Conservation (phyloP, 2,888 invertebrate species). For the Erpobdella octoculata region DNA sequence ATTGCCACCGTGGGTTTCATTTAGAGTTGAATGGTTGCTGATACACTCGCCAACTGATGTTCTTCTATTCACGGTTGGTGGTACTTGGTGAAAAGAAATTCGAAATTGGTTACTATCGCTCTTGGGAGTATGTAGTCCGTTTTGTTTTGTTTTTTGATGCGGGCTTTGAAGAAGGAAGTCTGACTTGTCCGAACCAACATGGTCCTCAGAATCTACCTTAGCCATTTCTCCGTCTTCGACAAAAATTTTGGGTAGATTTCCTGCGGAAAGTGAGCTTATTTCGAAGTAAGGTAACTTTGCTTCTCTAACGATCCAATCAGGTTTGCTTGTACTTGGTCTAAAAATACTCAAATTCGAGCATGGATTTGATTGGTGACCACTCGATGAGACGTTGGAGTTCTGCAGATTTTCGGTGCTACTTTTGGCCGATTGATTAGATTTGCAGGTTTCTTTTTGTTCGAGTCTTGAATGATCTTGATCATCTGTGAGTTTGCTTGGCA, state of each 20-base stretch:
- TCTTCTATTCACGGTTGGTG: neutral
- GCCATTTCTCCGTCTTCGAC: too few species aligned
- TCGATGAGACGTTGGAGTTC: too few species aligned
- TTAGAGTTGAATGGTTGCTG: neutral
- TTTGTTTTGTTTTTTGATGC: neutral
- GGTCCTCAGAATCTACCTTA: too few species aligned
- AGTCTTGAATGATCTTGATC: too few species aligned
- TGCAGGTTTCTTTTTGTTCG: neutral
- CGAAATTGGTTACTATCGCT: neutral
- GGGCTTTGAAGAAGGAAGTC: neutral
- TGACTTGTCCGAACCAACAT: too few species aligned
- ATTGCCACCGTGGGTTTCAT: neutral
- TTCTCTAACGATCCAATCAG: constrained; percentile 11
- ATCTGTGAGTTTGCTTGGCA: too few species aligned
- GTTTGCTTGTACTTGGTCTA: neutral
- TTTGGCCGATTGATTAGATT: neutral
- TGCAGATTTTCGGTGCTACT: neutral
- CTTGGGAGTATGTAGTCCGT: neutral
- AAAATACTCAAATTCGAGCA: constrained; percentile 12
- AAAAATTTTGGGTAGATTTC: too few species aligned
- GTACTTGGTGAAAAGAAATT: neutral
- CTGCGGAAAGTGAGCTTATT: neutral
- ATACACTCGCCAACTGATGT: neutral
- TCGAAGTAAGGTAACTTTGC: constrained; percentile 17
- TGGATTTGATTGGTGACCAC: too few species aligned